A percentile compares a stretch with the other conserved stretches of the same genome.
Conservation (phyloP, 2,113 vertebrate genomes). For the Aviceda subcristata region DNA sequence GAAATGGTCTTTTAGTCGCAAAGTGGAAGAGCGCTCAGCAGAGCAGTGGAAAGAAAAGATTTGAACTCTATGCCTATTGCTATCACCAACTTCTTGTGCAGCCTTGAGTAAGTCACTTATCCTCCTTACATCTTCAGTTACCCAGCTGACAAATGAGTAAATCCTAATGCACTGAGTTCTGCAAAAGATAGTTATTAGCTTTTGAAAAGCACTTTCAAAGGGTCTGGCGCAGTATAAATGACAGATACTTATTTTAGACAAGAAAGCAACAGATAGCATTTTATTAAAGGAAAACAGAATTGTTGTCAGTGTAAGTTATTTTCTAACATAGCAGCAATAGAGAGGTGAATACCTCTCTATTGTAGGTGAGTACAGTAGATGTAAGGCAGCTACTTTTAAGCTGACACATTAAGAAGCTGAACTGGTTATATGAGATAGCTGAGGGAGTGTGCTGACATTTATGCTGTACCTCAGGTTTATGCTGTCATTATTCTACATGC, state of each 20-base stretch:
- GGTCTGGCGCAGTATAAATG: neutral
- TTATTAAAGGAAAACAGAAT: conserved; percentile 20
- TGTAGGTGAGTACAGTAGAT: neutral
- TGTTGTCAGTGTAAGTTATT: conserved; percentile 40
- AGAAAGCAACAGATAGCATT: conserved; percentile 14
- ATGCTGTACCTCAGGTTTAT: neutral
- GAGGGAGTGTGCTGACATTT: conserved; percentile 2
- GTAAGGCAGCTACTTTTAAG: neutral
- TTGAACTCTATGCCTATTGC: neutral
- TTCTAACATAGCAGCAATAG: neutral
- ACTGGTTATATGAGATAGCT: neutral
- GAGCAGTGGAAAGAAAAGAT: neutral
- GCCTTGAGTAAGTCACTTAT: neutral
- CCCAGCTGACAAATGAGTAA: conserved; percentile 16
- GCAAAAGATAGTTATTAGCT: conserved; percentile 1
- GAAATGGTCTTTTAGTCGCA: neutral
- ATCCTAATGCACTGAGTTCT: neutral
- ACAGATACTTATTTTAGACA: neutral
- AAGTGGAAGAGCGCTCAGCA: neutral
- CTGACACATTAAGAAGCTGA: conserved; percentile 26
- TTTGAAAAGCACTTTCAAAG: conserved; percentile 26
- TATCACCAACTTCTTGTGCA: neutral
- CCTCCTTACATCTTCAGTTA: neutral
- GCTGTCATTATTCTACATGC: neutral
- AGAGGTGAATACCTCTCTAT: neutral